These are phyloP conservation scores for Heptranchias perlo DNA, from an alignment of 2,113 vertebrate genomes.

Conservation along the genomic window DNA sequence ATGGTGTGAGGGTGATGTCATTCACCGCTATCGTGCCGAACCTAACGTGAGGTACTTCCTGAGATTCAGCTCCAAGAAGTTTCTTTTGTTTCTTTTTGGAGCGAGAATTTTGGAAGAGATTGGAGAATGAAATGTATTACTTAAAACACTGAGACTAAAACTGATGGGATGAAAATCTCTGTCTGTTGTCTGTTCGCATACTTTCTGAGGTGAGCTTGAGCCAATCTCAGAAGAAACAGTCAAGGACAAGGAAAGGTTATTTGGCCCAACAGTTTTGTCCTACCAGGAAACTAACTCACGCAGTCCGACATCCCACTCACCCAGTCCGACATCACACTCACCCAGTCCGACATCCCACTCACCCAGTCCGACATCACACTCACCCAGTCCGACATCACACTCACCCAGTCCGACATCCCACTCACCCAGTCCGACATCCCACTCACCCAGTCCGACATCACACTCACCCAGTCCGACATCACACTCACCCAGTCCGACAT, in stretches of 20 bases:
- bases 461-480: neutral
- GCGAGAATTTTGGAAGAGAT: neutral
- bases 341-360: neutral
- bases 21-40: neutral
- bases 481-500: neutral
- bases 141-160: neutral
- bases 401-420: neutral
- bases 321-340: neutral
- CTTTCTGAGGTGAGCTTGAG: neutral
- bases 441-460: neutral
- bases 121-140: neutral
- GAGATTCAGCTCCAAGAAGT: neutral
- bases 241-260: neutral
- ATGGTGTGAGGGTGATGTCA: neutral
- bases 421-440: neutral
- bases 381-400: neutral
- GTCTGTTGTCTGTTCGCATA: neutral
- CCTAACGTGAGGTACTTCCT: neutral
- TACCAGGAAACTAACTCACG: neutral
- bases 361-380: neutral
- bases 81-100: slow-evolving; percentile 29
- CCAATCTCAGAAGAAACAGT: neutral
- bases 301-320: neutral
- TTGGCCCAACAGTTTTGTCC: neutral
- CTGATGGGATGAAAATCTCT: neutral